Conservation (phyloP, 2,888 invertebrate genomes). For the Julus scandinavius region DNA sequence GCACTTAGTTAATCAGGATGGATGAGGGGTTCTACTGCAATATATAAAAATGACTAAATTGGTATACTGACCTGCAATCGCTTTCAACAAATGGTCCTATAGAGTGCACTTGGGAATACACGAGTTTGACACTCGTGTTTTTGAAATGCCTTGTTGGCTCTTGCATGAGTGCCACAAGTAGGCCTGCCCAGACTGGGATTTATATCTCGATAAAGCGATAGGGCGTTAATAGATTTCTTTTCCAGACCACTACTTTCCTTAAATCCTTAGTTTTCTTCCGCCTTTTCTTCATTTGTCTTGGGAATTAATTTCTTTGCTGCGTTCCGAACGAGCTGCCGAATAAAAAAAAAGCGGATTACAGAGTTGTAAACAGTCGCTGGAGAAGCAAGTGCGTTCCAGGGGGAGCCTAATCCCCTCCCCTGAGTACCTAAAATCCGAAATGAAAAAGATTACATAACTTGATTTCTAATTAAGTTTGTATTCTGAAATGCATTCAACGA, state of each 20-base stretch:
- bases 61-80: background rate
- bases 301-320: constrained; percentile 16
- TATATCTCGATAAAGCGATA: background rate
- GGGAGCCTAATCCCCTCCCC: background rate
- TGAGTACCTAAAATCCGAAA: background rate
- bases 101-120: background rate
- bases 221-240: constrained; percentile 31
- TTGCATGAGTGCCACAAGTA: background rate
- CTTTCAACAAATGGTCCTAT: background rate
- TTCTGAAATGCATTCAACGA: background rate
- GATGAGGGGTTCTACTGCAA: no score
- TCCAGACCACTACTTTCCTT: constrained; percentile 22
- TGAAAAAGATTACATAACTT: constrained; percentile 36
- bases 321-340: background rate
- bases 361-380: constrained; percentile 15
- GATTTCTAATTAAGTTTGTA: constrained; percentile 29
- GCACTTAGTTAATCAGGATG: no score
- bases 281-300: constrained; percentile 39
- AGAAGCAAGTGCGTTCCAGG: background rate
- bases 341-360: constrained; percentile 30
- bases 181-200: background rate
- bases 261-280: constrained; percentile 28
- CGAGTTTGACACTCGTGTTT: no score
- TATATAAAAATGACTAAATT: no score
- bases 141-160: constrained; percentile 1